These are phyloP conservation scores for Limnothrissa miodon DNA, from an alignment of 2,113 vertebrate species.

Conservation along the genomic window DNA sequence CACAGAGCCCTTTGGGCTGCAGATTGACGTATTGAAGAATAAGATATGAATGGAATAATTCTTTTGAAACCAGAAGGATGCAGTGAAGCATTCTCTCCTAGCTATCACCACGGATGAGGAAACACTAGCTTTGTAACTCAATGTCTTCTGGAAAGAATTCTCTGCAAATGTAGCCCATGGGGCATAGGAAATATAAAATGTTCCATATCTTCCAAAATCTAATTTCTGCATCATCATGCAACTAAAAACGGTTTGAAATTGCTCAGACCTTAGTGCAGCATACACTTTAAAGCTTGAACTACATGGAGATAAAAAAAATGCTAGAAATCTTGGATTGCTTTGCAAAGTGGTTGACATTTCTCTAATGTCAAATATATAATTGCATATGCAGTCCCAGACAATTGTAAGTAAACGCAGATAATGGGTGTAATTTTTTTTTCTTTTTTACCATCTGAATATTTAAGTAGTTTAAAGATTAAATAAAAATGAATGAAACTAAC, in stretches of 20 bases:
- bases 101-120: background rate
- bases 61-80: constrained; percentile 6
- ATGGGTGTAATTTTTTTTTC: no score
- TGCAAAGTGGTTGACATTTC: no score
- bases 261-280: background rate
- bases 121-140: constrained; percentile 7
- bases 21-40: background rate
- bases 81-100: background rate
- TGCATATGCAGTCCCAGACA: background rate
- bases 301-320: background rate
- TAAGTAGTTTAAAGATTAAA: background rate
- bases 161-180: background rate
- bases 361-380: no score
- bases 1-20: background rate
- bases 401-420: background rate
- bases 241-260: background rate
- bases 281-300: background rate
- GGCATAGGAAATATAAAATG: background rate
- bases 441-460: no score
- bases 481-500: background rate
- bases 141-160: background rate
- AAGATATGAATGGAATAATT: constrained; percentile 4
- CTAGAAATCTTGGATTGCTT: background rate
- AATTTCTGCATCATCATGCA: constrained; percentile 5
- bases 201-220: constrained; percentile 1